Evolutionary conservation across 2,797 vertebrate species (phyloP).

Genomic region (Eurystomus glaucurus): DNA sequence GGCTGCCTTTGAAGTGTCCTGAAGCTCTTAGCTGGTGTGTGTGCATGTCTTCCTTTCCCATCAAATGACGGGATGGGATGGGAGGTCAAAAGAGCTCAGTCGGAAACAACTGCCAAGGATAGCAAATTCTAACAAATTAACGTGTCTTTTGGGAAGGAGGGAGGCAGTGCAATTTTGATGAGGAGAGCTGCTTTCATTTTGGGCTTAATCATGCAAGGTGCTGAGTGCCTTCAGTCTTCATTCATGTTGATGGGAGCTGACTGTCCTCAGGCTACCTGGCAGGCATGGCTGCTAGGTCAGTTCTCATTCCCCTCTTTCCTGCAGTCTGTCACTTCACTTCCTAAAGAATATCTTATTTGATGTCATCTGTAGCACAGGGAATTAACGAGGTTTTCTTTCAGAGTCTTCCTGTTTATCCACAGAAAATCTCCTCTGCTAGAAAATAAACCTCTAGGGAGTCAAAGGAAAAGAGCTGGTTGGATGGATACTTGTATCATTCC

Average conservation of each 20-base stretch:
- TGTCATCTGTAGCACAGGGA: slow-evolving; percentile 15
- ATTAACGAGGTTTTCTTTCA: slow-evolving; percentile 41
- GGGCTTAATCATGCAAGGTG: slow-evolving; percentile 25
- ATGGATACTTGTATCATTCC: not conserved
- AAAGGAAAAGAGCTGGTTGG: not conserved
- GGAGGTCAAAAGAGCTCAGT: slow-evolving; percentile 65
- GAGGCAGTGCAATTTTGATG: slow-evolving; percentile 60
- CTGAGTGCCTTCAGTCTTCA: slow-evolving; percentile 16
- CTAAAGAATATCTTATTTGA: slow-evolving; percentile 9
- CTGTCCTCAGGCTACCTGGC: slow-evolving; percentile 43
- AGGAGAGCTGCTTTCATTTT: slow-evolving; percentile 28
- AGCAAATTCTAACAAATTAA: slow-evolving; percentile 49
- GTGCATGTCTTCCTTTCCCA: accelerated
- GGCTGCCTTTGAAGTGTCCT: not conserved
- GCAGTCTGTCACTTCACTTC: slow-evolving; percentile 15
- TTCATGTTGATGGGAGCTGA: not conserved
- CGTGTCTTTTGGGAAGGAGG: slow-evolving; percentile 35
- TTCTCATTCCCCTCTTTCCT: not conserved
- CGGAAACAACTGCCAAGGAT: slow-evolving; percentile 62
- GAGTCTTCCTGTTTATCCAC: not conserved
- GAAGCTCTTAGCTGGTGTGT: not conserved
- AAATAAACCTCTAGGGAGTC: not conserved
- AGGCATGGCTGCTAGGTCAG: slow-evolving; percentile 14
- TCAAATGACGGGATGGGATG: not conserved
- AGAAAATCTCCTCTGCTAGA: not conserved